Evolutionary conservation across 1,140 invertebrate genomes (phyloP).

Genomic region (Nymphalis io): DNA sequence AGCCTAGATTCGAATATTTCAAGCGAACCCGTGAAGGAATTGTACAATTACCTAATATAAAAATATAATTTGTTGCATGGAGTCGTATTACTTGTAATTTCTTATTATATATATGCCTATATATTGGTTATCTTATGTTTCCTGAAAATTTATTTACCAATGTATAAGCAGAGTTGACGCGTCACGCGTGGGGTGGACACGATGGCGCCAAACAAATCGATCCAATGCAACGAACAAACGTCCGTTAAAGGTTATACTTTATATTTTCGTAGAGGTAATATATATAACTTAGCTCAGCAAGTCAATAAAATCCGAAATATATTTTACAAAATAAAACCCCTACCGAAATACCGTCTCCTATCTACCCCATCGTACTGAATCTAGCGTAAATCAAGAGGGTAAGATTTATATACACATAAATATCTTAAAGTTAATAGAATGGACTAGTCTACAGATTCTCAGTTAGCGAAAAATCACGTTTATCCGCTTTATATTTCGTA

Average conservation of each 20-base stretch:
- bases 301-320: neutral
- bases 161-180: neutral
- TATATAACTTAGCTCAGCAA: neutral
- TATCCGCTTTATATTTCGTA: neutral
- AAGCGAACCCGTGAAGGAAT: too few relatives aligned
- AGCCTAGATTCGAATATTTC: too few relatives aligned
- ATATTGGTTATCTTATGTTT: too few relatives aligned
- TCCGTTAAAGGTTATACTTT: neutral
- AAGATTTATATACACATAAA: slow-evolving; percentile 35
- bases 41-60: too few relatives aligned
- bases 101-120: too few relatives aligned
- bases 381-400: slow-evolving; percentile 41
- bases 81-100: too few relatives aligned
- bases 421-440: slow-evolving; percentile 31
- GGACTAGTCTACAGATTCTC: slow-evolving; percentile 7
- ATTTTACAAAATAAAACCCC: slow-evolving; percentile 5
- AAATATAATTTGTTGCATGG: too few relatives aligned
- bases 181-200: slow-evolving; percentile 27
- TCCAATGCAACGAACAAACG: slow-evolving; percentile 22
- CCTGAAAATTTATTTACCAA: neutral
- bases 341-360: slow-evolving; percentile 28
- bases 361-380: slow-evolving; percentile 36
- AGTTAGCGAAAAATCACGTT: slow-evolving; percentile 9
- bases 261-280: neutral
- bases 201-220: slow-evolving; percentile 39